phyloP scores from a whole-genome alignment of 1,140 invertebrate genomes.

The Euwallacea similis region DNA sequence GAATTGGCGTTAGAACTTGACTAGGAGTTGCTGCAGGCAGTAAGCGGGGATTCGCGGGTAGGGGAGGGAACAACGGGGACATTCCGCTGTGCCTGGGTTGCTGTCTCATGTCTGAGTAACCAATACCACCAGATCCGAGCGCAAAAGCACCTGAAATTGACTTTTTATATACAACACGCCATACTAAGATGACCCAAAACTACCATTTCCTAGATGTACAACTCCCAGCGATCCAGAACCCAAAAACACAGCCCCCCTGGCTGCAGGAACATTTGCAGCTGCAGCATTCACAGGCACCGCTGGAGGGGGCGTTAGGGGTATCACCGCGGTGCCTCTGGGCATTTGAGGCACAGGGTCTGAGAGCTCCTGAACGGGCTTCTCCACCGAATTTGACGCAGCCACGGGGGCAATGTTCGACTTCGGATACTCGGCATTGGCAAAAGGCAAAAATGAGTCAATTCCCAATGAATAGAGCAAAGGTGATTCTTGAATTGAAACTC shows the following conservation, averaged over 20 bases:
- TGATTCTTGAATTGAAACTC: slow-evolving; percentile 13
- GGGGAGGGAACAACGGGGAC: slow-evolving; percentile 39
- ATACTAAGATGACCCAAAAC: not conserved
- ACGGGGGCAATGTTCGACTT: slow-evolving; percentile 23
- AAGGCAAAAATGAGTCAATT: slow-evolving; percentile 26
- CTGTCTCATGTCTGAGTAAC: slow-evolving; percentile 42
- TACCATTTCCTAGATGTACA: slow-evolving; percentile 44
- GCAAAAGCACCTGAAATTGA: slow-evolving; percentile 41
- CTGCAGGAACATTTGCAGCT: slow-evolving; percentile 43
- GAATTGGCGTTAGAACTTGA: slow-evolving; percentile 24
- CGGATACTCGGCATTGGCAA: slow-evolving; percentile 10
- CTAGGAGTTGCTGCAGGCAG: slow-evolving; percentile 45
- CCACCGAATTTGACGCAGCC: slow-evolving; percentile 40
- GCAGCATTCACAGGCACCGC: slow-evolving; percentile 46
- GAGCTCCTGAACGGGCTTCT: slow-evolving; percentile 45
- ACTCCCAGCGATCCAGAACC: slow-evolving; percentile 47
- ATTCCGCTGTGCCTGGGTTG: slow-evolving; percentile 39
- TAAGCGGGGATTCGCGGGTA: slow-evolving; percentile 41
- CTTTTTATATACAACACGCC: not conserved
- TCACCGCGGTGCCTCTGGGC: slow-evolving; percentile 35
- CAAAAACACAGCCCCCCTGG: slow-evolving; percentile 44
- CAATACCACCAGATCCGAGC: slow-evolving; percentile 43
- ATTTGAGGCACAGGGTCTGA: slow-evolving; percentile 35
- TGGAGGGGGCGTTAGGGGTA: slow-evolving; percentile 43
- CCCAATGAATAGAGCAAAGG: slow-evolving; percentile 16